A percentile compares a stretch with the other conserved stretches of the same genome.
These are phyloP conservation scores for Mola mola DNA, from an alignment of 2,113 vertebrate species.

Conservation along the genomic window DNA sequence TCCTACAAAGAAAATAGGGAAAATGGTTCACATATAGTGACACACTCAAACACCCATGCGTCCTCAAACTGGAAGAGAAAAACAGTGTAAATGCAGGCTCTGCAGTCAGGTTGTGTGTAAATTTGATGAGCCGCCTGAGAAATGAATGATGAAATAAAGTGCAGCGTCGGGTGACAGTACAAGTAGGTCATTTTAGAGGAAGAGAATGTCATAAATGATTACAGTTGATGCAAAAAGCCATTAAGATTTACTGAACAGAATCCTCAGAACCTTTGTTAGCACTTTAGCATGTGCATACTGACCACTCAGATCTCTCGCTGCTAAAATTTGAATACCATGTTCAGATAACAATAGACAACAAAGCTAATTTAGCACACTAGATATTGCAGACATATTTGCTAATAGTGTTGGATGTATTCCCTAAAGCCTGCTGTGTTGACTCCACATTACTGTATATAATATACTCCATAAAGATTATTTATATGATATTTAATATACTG, in stretches of 20 bases:
- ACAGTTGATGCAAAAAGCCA: constrained; percentile 72
- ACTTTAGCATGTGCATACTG: constrained; percentile 27
- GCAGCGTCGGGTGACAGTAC: constrained; percentile 29
- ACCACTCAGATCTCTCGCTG: constrained; percentile 23
- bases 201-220: constrained; percentile 66
- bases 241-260: constrained; percentile 72
- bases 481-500: too few species aligned
- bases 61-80: too few species aligned
- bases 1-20: too few species aligned
- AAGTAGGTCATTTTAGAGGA: constrained; percentile 57
- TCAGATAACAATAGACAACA: constrained; percentile 9
- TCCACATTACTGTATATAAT: too few species aligned
- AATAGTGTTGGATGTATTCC: too few species aligned
- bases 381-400: too few species aligned
- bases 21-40: too few species aligned
- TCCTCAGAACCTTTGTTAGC: constrained; percentile 30
- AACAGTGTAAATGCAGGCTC: too few species aligned
- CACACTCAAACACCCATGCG: too few species aligned
- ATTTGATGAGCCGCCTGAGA: constrained; percentile 30
- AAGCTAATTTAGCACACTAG: too few species aligned
- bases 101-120: neutral
- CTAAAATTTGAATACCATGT: constrained; percentile 13
- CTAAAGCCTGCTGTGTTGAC: too few species aligned
- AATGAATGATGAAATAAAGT: constrained; percentile 34
- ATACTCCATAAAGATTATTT: too few species aligned